These are phyloP conservation scores for Dipodomys stephensi DNA, from an alignment of 2,113 vertebrate genomes.

Conservation along the genomic window DNA sequence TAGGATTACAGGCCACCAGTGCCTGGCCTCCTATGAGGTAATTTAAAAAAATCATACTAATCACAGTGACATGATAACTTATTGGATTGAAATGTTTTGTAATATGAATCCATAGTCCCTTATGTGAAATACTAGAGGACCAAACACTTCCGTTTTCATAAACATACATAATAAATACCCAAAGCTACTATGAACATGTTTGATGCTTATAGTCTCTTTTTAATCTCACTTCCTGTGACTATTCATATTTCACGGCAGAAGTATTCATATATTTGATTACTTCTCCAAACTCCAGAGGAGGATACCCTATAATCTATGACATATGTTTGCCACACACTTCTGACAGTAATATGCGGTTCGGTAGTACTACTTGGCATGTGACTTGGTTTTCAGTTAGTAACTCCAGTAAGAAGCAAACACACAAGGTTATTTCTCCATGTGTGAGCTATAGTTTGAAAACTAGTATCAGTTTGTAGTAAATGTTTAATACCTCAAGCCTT, in stretches of 20 bases:
- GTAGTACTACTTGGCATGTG: background rate
- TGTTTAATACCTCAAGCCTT: slow-evolving; percentile 1
- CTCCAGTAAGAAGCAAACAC: background rate
- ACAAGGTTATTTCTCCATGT: background rate
- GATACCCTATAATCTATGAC: background rate
- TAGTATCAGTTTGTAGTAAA: slow-evolving; percentile 19
- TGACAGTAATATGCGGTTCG: background rate
- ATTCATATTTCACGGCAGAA: background rate
- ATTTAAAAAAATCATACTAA: background rate
- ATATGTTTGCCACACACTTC: background rate
- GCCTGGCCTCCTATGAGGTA: background rate
- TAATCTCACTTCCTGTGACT: background rate
- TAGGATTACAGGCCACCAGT: no score
- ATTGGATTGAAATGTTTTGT: background rate
- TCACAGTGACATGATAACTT: background rate
- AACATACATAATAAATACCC: background rate
- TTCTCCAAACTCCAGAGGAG: background rate
- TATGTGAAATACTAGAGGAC: slow-evolving; percentile 9
- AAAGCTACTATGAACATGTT: background rate
- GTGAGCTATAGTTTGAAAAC: background rate
- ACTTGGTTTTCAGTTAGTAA: slow-evolving; percentile 29
- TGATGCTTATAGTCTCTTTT: background rate
- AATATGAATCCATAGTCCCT: background rate
- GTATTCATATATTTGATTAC: background rate
- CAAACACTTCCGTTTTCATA: background rate